These are phyloP conservation scores for Syngnathus rostellatus DNA, from an alignment of 2,797 vertebrate species.

Conservation along the genomic window DNA sequence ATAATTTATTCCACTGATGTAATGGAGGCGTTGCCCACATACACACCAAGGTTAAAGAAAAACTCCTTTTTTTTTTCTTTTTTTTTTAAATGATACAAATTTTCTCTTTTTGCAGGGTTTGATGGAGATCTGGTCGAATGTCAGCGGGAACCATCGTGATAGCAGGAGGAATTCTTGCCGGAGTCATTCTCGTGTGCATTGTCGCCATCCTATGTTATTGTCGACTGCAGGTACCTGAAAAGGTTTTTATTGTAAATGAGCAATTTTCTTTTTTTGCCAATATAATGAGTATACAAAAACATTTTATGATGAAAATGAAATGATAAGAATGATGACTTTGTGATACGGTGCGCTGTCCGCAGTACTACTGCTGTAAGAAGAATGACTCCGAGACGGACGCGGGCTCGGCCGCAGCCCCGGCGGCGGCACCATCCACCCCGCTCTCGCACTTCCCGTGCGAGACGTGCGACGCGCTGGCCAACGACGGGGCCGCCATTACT, in stretches of 20 bases:
- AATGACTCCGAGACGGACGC: constrained; percentile 75
- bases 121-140: constrained; percentile 98
- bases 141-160: constrained; percentile 98
- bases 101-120: constrained; percentile 71
- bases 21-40: constrained; percentile 40
- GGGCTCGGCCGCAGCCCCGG: constrained; percentile 47
- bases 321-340: no score
- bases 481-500: constrained; percentile 71
- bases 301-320: no score
- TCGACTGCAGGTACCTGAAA: constrained; percentile 81
- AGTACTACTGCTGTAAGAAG: constrained; percentile 98
- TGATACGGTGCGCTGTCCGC: constrained; percentile 7
- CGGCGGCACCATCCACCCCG: constrained; percentile 26
- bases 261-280: neutral
- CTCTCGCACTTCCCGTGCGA: constrained; percentile 80
- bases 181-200: constrained; percentile 94
- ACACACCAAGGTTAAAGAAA: neutral
- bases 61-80: no score
- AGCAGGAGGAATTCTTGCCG: constrained; percentile 94
- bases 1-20: constrained; percentile 67
- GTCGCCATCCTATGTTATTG: constrained; percentile 97
- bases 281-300: neutral
- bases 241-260: no score
- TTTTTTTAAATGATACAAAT: neutral
- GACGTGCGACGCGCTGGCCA: constrained; percentile 78